These are phyloP conservation scores for Hoplias malabaricus DNA, from an alignment of 2,113 vertebrate species.

Conservation along the genomic window DNA sequence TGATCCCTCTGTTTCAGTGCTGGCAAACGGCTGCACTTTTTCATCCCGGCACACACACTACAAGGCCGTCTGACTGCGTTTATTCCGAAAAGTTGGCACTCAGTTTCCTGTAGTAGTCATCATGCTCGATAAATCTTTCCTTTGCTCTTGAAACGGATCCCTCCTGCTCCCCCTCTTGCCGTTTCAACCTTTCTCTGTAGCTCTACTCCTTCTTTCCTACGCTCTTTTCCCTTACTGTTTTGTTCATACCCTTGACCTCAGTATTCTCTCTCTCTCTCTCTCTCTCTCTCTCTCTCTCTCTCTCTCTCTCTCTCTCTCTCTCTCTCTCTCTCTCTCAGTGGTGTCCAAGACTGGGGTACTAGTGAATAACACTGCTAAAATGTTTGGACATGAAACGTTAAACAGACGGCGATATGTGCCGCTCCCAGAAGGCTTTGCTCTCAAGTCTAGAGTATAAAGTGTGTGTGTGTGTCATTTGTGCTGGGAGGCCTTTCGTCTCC, in stretches of 20 bases:
- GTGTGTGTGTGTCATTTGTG: constrained; percentile 42
- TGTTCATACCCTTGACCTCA: constrained; percentile 13
- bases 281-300: constrained; percentile 40
- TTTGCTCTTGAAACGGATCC: constrained; percentile 4
- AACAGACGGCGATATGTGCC: constrained; percentile 61
- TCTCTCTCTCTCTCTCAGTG: constrained; percentile 6
- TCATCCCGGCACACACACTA: not conserved
- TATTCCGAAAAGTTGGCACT: constrained; percentile 64
- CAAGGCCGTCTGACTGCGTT: constrained; percentile 64
- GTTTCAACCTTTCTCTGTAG: not conserved
- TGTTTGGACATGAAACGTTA: constrained; percentile 62
- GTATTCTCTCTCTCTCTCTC: no score
- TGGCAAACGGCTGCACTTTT: not conserved
- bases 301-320: constrained; percentile 9
- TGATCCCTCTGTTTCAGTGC: not conserved
- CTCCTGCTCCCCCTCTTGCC: not conserved
- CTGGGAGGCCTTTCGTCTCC: constrained; percentile 50
- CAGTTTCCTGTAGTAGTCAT: constrained; percentile 57
- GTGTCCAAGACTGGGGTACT: constrained; percentile 52
- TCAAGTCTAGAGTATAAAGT: constrained; percentile 41
- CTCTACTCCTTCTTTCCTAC: not conserved
- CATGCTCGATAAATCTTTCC: constrained; percentile 49
- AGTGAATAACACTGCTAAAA: constrained; percentile 58
- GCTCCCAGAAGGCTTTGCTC: constrained; percentile 49
- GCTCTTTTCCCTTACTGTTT: constrained; percentile 23